These are phyloP conservation scores for Rhorus exstirpatorius DNA, from an alignment of 2,888 invertebrate genomes.

Conservation along the genomic window DNA sequence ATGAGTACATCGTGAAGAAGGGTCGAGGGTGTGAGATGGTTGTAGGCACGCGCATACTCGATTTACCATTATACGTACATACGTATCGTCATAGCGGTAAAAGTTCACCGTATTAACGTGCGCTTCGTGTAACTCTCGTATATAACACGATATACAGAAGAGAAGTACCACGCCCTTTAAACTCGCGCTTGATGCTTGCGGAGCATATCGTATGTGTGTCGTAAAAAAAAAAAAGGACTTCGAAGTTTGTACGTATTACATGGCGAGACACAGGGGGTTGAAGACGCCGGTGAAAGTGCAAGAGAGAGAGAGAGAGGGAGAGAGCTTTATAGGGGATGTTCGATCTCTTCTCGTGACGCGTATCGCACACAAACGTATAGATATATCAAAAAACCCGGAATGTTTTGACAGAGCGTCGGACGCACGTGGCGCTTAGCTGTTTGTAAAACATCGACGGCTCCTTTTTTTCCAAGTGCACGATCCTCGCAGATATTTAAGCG, in stretches of 20 bases:
- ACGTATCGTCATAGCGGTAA: slow-evolving; percentile 25
- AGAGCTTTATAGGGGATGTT: too few species aligned
- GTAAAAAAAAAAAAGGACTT: slow-evolving; percentile 46
- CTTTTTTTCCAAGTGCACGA: slow-evolving; percentile 78
- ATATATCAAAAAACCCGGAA: slow-evolving; percentile 72
- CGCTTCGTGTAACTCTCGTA: slow-evolving; percentile 32
- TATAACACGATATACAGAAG: slow-evolving; percentile 9
- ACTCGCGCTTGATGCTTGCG: slow-evolving; percentile 26
- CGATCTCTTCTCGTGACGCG: slow-evolving; percentile 26
- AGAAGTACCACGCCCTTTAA: slow-evolving; percentile 54
- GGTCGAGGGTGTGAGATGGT: slow-evolving; percentile 45
- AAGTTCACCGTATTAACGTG: slow-evolving; percentile 44
- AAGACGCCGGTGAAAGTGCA: neutral
- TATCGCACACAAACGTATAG: slow-evolving; percentile 4
- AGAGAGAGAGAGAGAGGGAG: slow-evolving; percentile 11
- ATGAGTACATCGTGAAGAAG: slow-evolving; percentile 13
- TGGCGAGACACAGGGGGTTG: slow-evolving; percentile 1
- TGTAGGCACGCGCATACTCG: slow-evolving; percentile 44
- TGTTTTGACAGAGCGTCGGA: slow-evolving; percentile 84
- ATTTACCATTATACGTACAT: slow-evolving; percentile 43
- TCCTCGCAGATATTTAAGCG: slow-evolving; percentile 53
- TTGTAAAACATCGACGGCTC: slow-evolving; percentile 85
- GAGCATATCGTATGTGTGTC: slow-evolving; percentile 18
- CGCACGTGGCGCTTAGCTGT: slow-evolving; percentile 84
- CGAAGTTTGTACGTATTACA: slow-evolving; percentile 37